These are phyloP conservation scores for Fragum sueziense DNA, from an alignment of 2,888 invertebrate genomes.

Conservation along the genomic window DNA sequence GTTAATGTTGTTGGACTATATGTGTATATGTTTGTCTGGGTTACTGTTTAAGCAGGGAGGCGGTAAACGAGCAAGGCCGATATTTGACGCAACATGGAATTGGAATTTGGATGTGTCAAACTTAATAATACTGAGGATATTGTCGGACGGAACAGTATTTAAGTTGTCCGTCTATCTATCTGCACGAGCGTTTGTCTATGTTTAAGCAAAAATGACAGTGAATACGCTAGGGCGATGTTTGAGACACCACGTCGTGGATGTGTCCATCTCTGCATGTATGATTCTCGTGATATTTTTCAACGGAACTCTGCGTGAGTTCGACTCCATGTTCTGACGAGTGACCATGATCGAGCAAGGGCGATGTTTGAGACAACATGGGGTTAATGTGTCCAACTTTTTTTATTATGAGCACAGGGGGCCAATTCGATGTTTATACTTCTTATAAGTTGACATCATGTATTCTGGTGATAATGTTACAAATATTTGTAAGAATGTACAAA, in stretches of 20 bases:
- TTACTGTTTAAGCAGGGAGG: conserved; percentile 33
- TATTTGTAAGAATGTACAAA: too few relatives aligned
- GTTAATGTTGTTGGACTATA: too few relatives aligned
- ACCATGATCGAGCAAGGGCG: conserved; percentile 52
- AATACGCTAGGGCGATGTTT: conserved; percentile 50
- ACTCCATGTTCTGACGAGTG: conserved; percentile 8
- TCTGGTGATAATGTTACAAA: too few relatives aligned
- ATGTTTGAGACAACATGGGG: conserved; percentile 43
- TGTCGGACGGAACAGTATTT: conserved; percentile 50
- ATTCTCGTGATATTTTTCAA: conserved; percentile 45
- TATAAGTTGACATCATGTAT: too few relatives aligned
- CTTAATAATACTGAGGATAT: conserved; percentile 41
- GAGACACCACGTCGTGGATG: conserved; percentile 46
- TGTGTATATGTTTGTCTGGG: too few relatives aligned
- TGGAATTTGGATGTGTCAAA: conserved; percentile 53
- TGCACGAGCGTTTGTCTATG: background rate
- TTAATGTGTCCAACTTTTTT: conserved; percentile 56
- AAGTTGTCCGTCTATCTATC: too few relatives aligned
- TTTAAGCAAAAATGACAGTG: conserved; percentile 38
- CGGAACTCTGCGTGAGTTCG: too few relatives aligned
- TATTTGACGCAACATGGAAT: conserved; percentile 45
- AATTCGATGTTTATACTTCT: too few relatives aligned
- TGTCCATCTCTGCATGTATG: conserved; percentile 51
- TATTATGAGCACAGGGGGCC: too few relatives aligned
- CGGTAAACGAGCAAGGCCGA: conserved; percentile 52